phyloP scores from a whole-genome alignment of 2,888 invertebrate genomes.

The Machimus atricapillus region DNA sequence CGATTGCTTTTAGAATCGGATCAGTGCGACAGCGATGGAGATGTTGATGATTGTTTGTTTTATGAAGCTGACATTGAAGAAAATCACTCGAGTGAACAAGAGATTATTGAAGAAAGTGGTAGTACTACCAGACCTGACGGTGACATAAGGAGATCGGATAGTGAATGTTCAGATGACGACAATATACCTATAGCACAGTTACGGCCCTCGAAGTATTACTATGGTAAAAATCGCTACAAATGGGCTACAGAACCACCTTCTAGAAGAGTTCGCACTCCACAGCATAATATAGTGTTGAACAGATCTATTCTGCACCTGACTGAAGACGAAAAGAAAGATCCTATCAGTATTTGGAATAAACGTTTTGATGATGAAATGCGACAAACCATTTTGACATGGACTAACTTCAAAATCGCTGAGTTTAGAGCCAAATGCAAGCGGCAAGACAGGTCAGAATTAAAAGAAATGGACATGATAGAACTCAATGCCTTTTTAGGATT shows the following conservation, averaged over 20 bases:
- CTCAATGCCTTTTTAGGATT: conserved; percentile 44
- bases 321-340: neutral
- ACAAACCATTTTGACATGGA: neutral
- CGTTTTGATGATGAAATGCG: neutral
- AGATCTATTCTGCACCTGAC: neutral
- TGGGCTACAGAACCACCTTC: neutral
- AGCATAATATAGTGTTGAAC: neutral
- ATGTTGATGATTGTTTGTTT: too few relatives aligned
- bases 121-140: too few relatives aligned
- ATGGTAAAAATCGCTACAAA: neutral
- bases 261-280: neutral
- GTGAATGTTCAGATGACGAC: too few relatives aligned
- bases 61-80: too few relatives aligned
- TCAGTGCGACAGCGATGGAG: too few relatives aligned
- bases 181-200: neutral
- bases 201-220: neutral
- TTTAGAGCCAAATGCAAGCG: neutral
- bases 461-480: conserved; percentile 34
- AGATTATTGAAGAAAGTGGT: too few relatives aligned
- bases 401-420: neutral
- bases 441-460: neutral
- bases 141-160: too few relatives aligned
- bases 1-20: too few relatives aligned
- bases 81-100: too few relatives aligned
- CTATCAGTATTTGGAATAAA: neutral